Evolutionary conservation across 2,888 invertebrate species (phyloP).

Genomic region (Buathra laborator): DNA sequence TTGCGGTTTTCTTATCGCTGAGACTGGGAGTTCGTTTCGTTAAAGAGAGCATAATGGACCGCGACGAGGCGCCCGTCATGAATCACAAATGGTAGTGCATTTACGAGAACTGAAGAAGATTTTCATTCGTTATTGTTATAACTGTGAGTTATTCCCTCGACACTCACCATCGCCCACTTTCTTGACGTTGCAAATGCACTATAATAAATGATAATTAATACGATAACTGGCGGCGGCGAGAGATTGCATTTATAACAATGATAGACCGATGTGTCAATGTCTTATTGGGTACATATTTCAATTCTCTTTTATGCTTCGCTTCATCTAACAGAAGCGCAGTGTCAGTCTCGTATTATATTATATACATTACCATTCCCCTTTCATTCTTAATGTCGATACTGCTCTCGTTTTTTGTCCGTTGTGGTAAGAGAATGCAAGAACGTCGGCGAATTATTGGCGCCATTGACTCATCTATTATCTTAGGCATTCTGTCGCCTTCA

Average conservation of each 20-base stretch:
- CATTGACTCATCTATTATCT: conserved; percentile 1
- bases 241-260: conserved; percentile 27
- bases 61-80: conserved; percentile 57
- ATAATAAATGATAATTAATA: conserved; percentile 45
- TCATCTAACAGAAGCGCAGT: background rate
- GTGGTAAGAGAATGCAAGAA: background rate
- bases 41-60: conserved; percentile 59
- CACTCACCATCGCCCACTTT: conserved; percentile 11
- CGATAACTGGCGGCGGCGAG: conserved; percentile 41
- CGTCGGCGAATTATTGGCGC: conserved; percentile 9
- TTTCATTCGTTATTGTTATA: conserved; percentile 31
- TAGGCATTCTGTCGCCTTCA: no score
- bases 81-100: conserved; percentile 56
- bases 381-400: background rate
- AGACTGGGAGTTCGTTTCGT: conserved; percentile 25
- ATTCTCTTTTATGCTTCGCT: background rate
- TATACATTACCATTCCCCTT: conserved; percentile 3
- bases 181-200: conserved; percentile 4
- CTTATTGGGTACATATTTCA: conserved; percentile 15
- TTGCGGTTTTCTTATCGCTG: conserved; percentile 54
- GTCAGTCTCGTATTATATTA: conserved; percentile 20
- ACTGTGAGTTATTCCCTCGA: conserved; percentile 23
- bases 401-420: background rate
- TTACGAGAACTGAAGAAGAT: conserved; percentile 19
- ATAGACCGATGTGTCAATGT: conserved; percentile 28